Conservation (phyloP, 2,797 vertebrate genomes). For the Huso huso region DNA sequence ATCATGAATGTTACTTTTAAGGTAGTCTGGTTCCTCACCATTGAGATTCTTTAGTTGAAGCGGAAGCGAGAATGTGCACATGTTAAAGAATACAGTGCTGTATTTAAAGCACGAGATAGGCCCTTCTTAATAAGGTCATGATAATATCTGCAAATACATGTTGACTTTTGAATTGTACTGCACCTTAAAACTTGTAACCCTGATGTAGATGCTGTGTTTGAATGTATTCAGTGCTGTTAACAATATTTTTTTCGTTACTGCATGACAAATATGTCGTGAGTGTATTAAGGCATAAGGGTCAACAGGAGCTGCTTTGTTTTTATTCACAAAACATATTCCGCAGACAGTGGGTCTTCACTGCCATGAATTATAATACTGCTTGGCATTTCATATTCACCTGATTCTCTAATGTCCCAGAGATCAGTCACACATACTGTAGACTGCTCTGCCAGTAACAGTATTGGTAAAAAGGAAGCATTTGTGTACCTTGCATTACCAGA, state of each 20-base stretch:
- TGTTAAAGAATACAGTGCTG: too few species aligned
- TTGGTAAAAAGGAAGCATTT: background rate
- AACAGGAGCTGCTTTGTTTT: background rate
- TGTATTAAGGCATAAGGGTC: background rate
- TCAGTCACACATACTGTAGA: background rate
- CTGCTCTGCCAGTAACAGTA: background rate
- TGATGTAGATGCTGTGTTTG: background rate
- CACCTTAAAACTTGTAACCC: background rate
- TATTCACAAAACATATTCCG: background rate
- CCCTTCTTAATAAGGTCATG: too few species aligned
- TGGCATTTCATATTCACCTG: slow-evolving; percentile 23
- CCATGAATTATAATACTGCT: slow-evolving; percentile 12
- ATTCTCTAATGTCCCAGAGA: background rate
- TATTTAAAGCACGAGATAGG: too few species aligned
- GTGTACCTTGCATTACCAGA: background rate
- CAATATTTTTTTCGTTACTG: background rate
- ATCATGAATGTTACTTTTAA: too few species aligned
- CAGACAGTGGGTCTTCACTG: background rate
- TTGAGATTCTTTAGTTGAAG: too few species aligned
- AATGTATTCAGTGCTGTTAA: background rate
- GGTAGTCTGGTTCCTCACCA: too few species aligned
- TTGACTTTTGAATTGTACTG: too few species aligned
- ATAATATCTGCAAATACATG: too few species aligned
- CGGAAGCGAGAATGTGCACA: too few species aligned
- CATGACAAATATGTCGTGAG: background rate